These are phyloP conservation scores for Enteromius argenteus DNA, from an alignment of 2,797 vertebrate species.

Conservation along the genomic window DNA sequence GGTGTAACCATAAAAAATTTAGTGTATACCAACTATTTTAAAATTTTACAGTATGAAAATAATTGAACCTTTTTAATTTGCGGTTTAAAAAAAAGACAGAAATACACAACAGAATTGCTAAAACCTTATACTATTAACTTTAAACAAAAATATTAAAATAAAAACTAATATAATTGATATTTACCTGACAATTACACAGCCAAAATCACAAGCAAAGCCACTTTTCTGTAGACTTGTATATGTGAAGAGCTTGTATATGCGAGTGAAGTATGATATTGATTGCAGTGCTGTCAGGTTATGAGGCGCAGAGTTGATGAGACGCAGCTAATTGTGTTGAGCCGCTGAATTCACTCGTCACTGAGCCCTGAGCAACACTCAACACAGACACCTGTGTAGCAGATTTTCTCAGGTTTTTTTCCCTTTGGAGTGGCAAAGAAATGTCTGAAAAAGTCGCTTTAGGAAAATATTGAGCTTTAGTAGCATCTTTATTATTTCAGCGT, in stretches of 20 bases:
- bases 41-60: neutral
- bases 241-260: neutral
- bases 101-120: too few relatives aligned
- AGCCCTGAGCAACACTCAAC: neutral
- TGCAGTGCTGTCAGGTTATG: neutral
- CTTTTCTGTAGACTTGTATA: neutral
- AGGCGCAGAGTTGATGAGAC: conserved; percentile 18
- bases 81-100: too few relatives aligned
- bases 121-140: neutral
- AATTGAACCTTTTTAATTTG: too few relatives aligned
- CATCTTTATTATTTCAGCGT: neutral
- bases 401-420: neutral
- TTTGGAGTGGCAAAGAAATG: neutral
- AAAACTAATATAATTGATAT: neutral
- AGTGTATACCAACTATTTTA: neutral
- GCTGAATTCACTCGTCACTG: conserved; percentile 20
- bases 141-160: neutral
- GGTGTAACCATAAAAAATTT: too few relatives aligned
- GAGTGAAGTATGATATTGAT: conserved; percentile 5
- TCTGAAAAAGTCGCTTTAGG: neutral
- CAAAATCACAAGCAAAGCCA: too few relatives aligned
- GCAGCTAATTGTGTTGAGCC: conserved; percentile 40
- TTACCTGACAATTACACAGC: neutral
- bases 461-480: neutral
- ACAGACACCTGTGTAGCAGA: neutral